Evolutionary conservation across 2,113 vertebrate species (phyloP).

Genomic region (Turnix velox): DNA sequence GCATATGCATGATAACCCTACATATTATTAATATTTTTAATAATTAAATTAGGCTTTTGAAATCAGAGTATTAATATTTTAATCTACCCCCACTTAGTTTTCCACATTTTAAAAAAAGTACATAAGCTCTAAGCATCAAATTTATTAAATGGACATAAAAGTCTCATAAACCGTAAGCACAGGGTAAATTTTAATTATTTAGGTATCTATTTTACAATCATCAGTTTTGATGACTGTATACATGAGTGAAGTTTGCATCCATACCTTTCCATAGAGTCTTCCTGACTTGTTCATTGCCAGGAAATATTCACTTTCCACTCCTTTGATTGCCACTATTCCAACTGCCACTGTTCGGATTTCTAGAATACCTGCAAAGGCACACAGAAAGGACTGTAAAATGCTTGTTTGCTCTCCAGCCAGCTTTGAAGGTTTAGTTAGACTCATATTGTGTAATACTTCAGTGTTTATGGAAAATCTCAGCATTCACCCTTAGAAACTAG

Average conservation of each 20-base stretch:
- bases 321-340: constrained; percentile 95
- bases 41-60: neutral
- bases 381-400: constrained; percentile 20
- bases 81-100: neutral
- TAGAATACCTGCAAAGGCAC: constrained; percentile 87
- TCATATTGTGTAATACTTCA: constrained; percentile 52
- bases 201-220: neutral
- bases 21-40: neutral
- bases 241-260: neutral
- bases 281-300: constrained; percentile 94
- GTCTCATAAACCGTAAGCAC: neutral
- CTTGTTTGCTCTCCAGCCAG: neutral
- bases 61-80: neutral
- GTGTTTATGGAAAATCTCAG: constrained; percentile 59
- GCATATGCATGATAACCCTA: neutral
- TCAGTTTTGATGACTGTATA: neutral
- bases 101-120: neutral
- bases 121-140: neutral
- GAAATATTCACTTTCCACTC: constrained; percentile 95
- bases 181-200: neutral
- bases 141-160: neutral
- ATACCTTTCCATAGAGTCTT: constrained; percentile 94
- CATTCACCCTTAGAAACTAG: constrained; percentile 61
- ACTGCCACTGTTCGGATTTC: constrained; percentile 97
- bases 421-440: constrained; percentile 30